Evolutionary conservation across 2,888 invertebrate species (phyloP), one percentile per base, ranked within the genome.

Genomic region (Malthinus seriepunctatus): DNA sequence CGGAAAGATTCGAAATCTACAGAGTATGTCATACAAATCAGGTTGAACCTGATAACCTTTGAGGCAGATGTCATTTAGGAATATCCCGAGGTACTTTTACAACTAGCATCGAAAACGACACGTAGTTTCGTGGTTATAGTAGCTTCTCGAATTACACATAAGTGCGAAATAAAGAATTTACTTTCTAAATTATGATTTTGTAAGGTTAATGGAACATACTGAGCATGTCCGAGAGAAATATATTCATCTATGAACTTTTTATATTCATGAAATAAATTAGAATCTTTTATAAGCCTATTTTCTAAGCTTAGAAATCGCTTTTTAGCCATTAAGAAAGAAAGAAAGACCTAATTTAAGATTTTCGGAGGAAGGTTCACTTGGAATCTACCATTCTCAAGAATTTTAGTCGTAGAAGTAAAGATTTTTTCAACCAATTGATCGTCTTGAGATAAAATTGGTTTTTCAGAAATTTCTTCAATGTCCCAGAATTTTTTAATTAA

Each of bases 1-100:
- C 10, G 2, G 3, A 9, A 31, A 15, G 1, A 23, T 3, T 23
- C 51, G 8, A n/a, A 51, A 51, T 1, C 33, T 45, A 12, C 31
- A 31, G 5, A 51, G 42, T 8, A 44, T 51, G 2, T 39, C 32
- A 32, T 46, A 51, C 8, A 39, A 10, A 6, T 51, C 51, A 1
- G 31, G 31, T 23, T 51, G 51, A 14, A 51, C 32, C 8, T 3
- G 7, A 31, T 10, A 34, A 14, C 51, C 51, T n/a, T 33, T 34
- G 8, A 12, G 23, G 10, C 10, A 11, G 7, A 51, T 31, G 31
- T 51, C 51, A 10, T 51, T 51, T 8, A 51, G 9, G 1, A 39
- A 51, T 8, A 14, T 14, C 42, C 23, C 3, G 39, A 23, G 3
- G 1, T 12, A 10, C 44, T 51, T 51, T 51, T 51, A 3, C 1